Conservation (phyloP, 1,140 invertebrate genomes). For the Pantala flavescens region DNA sequence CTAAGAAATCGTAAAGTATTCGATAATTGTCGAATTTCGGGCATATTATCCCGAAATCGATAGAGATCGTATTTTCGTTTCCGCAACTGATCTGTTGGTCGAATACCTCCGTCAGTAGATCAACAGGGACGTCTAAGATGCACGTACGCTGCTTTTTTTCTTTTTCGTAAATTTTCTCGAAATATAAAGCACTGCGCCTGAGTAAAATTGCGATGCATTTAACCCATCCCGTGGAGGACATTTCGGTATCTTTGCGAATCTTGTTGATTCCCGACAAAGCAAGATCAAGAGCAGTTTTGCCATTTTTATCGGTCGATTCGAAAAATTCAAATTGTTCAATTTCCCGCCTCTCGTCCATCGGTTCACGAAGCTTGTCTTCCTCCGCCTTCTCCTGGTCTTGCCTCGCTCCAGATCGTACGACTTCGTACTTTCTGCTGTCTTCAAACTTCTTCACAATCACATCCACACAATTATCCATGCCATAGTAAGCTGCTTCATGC, state of each 20-base stretch:
- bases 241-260: too few species aligned
- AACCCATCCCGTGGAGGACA: too few species aligned
- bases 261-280: too few species aligned
- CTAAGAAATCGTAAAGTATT: constrained; percentile 29
- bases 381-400: constrained; percentile 20
- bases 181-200: too few species aligned
- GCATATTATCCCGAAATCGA: constrained; percentile 27
- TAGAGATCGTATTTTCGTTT: constrained; percentile 21
- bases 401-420: constrained; percentile 14
- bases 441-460: constrained; percentile 29
- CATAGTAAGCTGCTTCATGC: constrained; percentile 28
- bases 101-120: too few species aligned
- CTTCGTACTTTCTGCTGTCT: constrained; percentile 24
- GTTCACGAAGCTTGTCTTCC: constrained; percentile 16
- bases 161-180: too few species aligned
- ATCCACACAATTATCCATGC: constrained; percentile 27
- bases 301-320: too few species aligned
- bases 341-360: not conserved
- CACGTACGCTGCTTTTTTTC: too few species aligned
- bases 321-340: not conserved
- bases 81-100: too few species aligned
- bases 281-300: not conserved
- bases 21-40: constrained; percentile 26
- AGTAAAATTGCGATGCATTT: too few species aligned
- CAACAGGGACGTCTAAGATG: too few species aligned